Evolutionary conservation across 1,140 invertebrate genomes (phyloP), one percentile per base, ranked within the genome.

Genomic region (Chymomyza costata): DNA sequence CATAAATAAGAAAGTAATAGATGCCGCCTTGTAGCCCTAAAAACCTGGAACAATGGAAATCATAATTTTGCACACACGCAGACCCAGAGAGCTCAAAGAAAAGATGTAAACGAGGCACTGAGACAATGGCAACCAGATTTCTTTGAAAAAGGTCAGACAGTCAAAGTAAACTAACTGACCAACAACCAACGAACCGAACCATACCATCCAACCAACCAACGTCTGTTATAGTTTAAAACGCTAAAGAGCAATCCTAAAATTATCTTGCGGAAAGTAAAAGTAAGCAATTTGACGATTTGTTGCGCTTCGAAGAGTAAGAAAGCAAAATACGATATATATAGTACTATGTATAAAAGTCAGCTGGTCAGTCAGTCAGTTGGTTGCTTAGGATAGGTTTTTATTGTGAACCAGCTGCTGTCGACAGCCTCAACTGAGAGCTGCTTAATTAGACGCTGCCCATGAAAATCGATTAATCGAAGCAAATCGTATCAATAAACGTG

Each of bases 1-100:
- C 64, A 74, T 74, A 76, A 74, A 74, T 74, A 74, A 74, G 69
- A 74, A 56, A 69, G 69, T 69, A 74, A 74, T 74, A 51, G 54
- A 57, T 53, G 52, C 31, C 35, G 21, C 39, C 32, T 10, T 10
- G 32, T 10, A 34, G 10, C 25, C 5, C 10, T 6, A 6, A 28
- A 28, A 6, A 28, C 3, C 6, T n/a, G 62, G 49, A 65, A 74
- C 69, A 74, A 74, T 74, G 51, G 64, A 18, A 39, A 54, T 69
- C 55, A 74, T 74, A 74, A 74, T 68, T 64, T 68, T 53, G 69
- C 70, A 58, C 62, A 54, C 41, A 30, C 21, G 5, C 13, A 43
- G 15, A 31, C 5, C 51, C 44, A 44, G n/a, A 34, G 13, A 34
- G 16, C 21, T 37, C 47, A 2, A 2, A 11, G 11, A 7, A 59